Percentiles rank a stretch among this genome's conserved stretches.
Evolutionary conservation across 2,113 vertebrate species (phyloP).

Genomic region (Echinops telfairi): DNA sequence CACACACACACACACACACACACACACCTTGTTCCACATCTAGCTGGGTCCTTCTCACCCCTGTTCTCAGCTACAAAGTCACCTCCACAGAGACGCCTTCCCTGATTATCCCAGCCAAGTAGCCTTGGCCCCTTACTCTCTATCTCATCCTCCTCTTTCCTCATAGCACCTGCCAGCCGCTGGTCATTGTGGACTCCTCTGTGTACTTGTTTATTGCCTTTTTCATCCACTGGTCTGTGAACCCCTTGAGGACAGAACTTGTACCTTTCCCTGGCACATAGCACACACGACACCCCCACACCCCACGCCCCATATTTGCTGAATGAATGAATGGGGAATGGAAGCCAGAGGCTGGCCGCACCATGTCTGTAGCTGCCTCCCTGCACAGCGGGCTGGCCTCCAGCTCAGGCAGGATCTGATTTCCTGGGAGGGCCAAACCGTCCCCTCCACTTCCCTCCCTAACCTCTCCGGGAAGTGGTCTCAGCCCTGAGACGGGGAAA

Average conservation of each 20-base stretch:
- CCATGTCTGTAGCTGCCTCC: constrained; percentile 2
- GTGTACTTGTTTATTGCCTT: constrained; percentile 13
- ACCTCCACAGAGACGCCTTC: neutral
- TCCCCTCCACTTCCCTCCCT: too few relatives aligned
- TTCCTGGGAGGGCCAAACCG: constrained; percentile 43
- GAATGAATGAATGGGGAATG: neutral
- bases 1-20: neutral
- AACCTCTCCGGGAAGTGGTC: constrained; percentile 36
- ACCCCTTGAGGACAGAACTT: neutral
- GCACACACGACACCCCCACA: neutral
- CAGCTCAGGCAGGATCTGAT: constrained; percentile 53
- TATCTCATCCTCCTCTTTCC: neutral
- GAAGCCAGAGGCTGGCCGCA: constrained; percentile 7
- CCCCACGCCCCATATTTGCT: neutral
- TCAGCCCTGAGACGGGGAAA: neutral
- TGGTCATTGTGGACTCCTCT: constrained; percentile 38
- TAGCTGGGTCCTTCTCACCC: constrained; percentile 7
- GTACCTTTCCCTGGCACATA: neutral
- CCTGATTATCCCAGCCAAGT: neutral
- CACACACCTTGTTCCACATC: neutral
- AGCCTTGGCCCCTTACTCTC: neutral
- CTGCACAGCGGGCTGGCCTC: neutral
- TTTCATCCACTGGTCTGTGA: constrained; percentile 7
- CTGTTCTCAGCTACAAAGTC: constrained; percentile 31
- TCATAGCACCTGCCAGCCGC: neutral